phyloP scores from a whole-genome alignment of 2,888 invertebrate species.

The Conus canariensis region DNA sequence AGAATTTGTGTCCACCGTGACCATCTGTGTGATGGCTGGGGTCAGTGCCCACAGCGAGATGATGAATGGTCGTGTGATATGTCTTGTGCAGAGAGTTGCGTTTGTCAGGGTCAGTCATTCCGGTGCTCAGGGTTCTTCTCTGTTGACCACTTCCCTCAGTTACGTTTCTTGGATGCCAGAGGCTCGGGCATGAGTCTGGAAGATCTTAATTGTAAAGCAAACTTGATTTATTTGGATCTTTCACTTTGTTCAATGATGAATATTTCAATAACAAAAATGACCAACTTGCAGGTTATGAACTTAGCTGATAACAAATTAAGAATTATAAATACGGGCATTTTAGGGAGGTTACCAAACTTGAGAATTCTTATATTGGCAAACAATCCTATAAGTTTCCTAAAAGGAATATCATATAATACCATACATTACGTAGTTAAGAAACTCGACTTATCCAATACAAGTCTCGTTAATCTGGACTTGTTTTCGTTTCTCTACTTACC shows the following conservation, averaged over 20 bases:
- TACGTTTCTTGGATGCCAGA: not conserved
- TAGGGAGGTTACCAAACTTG: not conserved
- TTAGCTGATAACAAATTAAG: not conserved
- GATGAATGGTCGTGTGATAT: not conserved
- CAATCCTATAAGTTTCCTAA: not conserved
- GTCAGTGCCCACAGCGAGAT: not conserved
- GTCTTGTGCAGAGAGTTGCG: not conserved
- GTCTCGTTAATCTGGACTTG: not conserved
- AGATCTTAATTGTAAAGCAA: not conserved
- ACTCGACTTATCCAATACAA: not conserved
- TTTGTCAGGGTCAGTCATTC: not conserved
- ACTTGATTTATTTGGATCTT: slow-evolving; percentile 6
- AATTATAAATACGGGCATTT: not conserved
- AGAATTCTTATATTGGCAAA: not conserved
- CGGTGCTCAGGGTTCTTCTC: not conserved
- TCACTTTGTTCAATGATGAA: not conserved
- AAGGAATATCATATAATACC: not conserved
- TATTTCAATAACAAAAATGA: not conserved
- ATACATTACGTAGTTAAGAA: not conserved
- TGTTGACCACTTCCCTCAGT: not conserved
- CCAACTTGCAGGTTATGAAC: not conserved
- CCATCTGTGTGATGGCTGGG: slow-evolving; percentile 14
- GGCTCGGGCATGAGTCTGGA: not conserved
- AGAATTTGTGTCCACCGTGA: not conserved
- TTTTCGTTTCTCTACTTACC: not conserved